Evolutionary conservation across 2,888 invertebrate genomes (phyloP), one percentile per base, ranked within the genome.

Genomic region (Agonopterix heracliana): DNA sequence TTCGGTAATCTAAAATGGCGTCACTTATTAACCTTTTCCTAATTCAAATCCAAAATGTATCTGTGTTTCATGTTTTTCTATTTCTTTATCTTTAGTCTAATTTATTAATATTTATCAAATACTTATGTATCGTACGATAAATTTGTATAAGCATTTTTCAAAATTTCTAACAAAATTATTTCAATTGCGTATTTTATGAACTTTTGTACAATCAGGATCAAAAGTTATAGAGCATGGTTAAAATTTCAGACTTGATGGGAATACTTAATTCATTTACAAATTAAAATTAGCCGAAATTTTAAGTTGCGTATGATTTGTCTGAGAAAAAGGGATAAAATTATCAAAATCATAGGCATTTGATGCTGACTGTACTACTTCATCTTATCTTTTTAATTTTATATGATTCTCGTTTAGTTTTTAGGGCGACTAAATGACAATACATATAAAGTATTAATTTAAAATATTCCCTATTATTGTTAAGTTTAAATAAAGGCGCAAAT

Each of bases 381-480:
- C 47, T 53, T 47, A 36, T 50, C 48, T 53, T 57, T 55, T 51
- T 49, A 42, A 35, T 43, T 53, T 49, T 53, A 85, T 86, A 86
- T 86, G 84, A 66, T 81, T 86, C 82, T 86, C 82, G 76, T 86
- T 87, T 86, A 83, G 86, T 86, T 67, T 68, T 81, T 85, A 88
- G 87, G 87, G 87, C 87, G 84, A 82, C 87, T 87, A 86, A 88
- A 87, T 85, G 87, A 88, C 83, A 83, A 84, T 78, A 71, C 86
- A 87, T 88, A 85, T 86, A 73, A 84, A 78, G 63, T 78, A 78
- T 48, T 48, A 76, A 73, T 69, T 74, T 64, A 66, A 80, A 79
- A 70, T 83, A 85, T 87, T 85, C 85, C 86, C 83, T 76, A 52
- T 67, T 74, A 71, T 57, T 62, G 62, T 56, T 41, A 78, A 82